These are phyloP conservation scores for Parnassius orleans DNA, from an alignment of 2,888 invertebrate genomes.

Conservation along the genomic window DNA sequence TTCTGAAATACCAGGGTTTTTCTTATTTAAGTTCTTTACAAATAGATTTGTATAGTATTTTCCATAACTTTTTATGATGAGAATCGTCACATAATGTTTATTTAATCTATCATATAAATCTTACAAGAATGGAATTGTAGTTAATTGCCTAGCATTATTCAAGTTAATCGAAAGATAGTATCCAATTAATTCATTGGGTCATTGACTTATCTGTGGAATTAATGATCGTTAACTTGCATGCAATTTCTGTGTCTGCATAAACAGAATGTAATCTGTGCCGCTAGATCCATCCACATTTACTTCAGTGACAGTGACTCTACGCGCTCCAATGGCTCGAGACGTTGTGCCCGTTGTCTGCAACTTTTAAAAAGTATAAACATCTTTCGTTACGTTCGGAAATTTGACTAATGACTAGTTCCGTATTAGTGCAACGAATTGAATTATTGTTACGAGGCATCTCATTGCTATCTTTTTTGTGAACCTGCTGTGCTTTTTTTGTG, in stretches of 20 bases:
- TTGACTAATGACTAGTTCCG: conserved; percentile 24
- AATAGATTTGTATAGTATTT: too few species aligned
- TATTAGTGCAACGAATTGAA: conserved; percentile 28
- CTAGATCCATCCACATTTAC: conserved; percentile 29
- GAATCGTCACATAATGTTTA: too few species aligned
- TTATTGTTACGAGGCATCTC: conserved; percentile 28
- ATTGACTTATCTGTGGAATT: conserved; percentile 6
- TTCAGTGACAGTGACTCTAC: conserved; percentile 60
- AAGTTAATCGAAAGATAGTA: neutral
- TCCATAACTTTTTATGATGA: too few species aligned
- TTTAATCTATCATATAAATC: too few species aligned
- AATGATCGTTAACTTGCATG: conserved; percentile 5
- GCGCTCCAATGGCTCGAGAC: conserved; percentile 58
- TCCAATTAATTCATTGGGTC: conserved; percentile 1
- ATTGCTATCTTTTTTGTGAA: conserved; percentile 23
- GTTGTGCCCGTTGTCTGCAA: conserved; percentile 42
- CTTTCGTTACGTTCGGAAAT: conserved; percentile 32
- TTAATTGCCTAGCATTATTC: neutral
- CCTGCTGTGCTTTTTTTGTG: conserved; percentile 19
- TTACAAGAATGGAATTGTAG: too few species aligned
- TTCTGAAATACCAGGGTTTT: too few species aligned
- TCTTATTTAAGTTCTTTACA: too few species aligned
- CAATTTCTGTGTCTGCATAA: conserved; percentile 25
- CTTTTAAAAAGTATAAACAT: conserved; percentile 35
- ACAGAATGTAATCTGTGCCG: conserved; percentile 30